A percentile compares a stretch with the other conserved stretches of the same genome.
Evolutionary conservation across 2,888 invertebrate genomes (phyloP).

Genomic region (Coleophora flavipennella): DNA sequence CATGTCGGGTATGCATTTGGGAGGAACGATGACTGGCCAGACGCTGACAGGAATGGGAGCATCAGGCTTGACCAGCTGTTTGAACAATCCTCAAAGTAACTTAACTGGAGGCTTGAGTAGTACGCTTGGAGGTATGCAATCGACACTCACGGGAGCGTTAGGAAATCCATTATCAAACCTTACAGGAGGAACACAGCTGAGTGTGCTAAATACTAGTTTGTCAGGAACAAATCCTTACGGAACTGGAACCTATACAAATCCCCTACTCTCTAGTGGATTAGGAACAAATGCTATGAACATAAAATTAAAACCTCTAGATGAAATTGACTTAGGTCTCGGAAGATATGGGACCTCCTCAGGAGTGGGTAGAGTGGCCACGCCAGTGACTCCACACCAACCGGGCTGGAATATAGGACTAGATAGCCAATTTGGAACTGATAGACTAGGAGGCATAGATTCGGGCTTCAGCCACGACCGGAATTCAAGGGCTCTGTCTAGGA

Average conservation of each 20-base stretch:
- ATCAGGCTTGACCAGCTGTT: conserved; percentile 55
- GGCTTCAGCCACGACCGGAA: conserved; percentile 75
- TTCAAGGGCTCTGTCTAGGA: conserved; percentile 67
- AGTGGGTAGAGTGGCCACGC: conserved; percentile 72
- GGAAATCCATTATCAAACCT: conserved; percentile 56
- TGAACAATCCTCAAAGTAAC: conserved; percentile 57
- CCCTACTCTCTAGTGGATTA: conserved; percentile 72
- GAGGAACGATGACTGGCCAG: conserved; percentile 55
- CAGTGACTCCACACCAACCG: conserved; percentile 76
- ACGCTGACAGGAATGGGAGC: conserved; percentile 65
- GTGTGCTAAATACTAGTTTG: conserved; percentile 54
- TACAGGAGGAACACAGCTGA: conserved; percentile 52
- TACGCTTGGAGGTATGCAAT: conserved; percentile 57
- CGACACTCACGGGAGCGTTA: conserved; percentile 51
- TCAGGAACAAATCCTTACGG: conserved; percentile 50
- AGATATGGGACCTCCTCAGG: conserved; percentile 63
- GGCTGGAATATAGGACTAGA: conserved; percentile 75
- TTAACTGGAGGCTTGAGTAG: conserved; percentile 55
- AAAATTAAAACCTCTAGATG: conserved; percentile 81
- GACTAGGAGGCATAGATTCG: conserved; percentile 67
- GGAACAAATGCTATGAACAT: conserved; percentile 73
- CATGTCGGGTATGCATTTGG: conserved; percentile 54
- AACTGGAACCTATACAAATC: conserved; percentile 76
- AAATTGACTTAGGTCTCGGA: conserved; percentile 77
- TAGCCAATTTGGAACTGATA: conserved; percentile 74